Conservation (phyloP, 1,140 invertebrate species). For the Trinorchestia longiramus region DNA sequence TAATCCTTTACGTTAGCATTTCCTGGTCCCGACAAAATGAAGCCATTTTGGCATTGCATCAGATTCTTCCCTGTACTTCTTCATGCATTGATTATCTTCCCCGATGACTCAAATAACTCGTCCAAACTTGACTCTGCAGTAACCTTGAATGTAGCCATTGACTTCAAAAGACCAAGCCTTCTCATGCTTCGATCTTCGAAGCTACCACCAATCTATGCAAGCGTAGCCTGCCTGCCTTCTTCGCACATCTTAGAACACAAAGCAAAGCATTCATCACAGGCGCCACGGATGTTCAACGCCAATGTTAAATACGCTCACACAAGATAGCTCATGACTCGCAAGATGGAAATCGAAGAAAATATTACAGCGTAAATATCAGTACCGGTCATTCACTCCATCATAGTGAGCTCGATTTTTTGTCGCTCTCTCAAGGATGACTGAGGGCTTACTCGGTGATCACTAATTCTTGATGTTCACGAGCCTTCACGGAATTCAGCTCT, state of each 20-base stretch:
- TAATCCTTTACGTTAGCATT: background rate
- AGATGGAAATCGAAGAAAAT: background rate
- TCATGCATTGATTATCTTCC: background rate
- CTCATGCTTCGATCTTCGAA: background rate
- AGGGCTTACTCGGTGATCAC: background rate
- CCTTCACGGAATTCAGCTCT: background rate
- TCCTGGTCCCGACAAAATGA: background rate
- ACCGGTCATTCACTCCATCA: conserved; percentile 39
- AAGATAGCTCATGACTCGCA: conserved; percentile 36
- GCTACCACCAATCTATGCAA: background rate
- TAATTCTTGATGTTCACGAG: background rate
- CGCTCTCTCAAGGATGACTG: background rate
- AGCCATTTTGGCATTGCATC: background rate
- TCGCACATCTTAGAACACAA: background rate
- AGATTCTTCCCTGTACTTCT: background rate
- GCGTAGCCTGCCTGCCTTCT: background rate
- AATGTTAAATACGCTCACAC: background rate
- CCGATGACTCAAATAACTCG: conserved; percentile 29
- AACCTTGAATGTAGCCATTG: conserved; percentile 47
- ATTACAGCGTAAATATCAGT: conserved; percentile 34
- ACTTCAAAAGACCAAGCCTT: background rate
- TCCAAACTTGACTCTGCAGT: background rate
- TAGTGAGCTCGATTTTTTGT: background rate
- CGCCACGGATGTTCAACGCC: background rate
- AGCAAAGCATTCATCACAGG: conserved; percentile 16